Evolutionary conservation across 1,140 invertebrate genomes (phyloP).

Genomic region (Atta colombica): DNA sequence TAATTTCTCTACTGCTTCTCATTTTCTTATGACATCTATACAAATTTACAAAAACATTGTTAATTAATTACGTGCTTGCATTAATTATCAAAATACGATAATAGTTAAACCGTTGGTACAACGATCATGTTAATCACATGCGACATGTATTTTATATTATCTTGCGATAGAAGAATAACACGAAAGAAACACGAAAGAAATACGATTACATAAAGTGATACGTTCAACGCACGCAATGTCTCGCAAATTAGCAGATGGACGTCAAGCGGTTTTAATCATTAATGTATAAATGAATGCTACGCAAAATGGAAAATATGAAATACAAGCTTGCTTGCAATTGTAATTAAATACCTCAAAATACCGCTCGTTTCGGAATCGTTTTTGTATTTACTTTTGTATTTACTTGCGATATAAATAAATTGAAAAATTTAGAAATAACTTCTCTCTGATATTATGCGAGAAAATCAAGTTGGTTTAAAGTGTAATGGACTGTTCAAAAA

Average conservation of each 20-base stretch:
- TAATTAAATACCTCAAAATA: neutral
- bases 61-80: conserved; percentile 6
- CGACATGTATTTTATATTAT: neutral
- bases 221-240: neutral
- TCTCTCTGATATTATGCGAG: neutral
- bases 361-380: neutral
- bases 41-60: neutral
- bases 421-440: neutral
- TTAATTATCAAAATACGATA: conserved; percentile 1
- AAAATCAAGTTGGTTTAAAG: neutral
- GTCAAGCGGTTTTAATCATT: neutral
- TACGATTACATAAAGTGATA: neutral
- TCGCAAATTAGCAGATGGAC: neutral
- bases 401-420: conserved; percentile 9
- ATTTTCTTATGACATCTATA: neutral
- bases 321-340: neutral
- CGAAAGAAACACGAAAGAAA: neutral
- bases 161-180: neutral
- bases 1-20: neutral
- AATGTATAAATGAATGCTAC: neutral
- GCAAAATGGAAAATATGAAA: neutral
- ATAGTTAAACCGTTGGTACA: neutral
- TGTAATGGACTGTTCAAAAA: neutral
- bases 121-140: neutral
- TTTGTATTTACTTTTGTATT: neutral